These are phyloP conservation scores for Araneus ventricosus DNA, from an alignment of 1,140 invertebrate species.

Conservation along the genomic window DNA sequence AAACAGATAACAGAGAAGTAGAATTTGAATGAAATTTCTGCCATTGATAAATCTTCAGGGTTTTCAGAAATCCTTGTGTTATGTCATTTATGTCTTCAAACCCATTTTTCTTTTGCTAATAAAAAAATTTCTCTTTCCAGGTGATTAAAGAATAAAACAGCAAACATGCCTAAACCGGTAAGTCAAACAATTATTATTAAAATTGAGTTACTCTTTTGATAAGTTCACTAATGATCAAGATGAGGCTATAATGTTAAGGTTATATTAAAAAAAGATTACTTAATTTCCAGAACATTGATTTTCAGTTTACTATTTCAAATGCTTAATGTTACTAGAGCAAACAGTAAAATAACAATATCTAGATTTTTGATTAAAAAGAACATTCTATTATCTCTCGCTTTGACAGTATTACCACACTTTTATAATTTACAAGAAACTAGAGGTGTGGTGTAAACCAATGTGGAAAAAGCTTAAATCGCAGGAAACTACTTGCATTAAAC, in stretches of 20 bases:
- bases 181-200: conserved; percentile 31
- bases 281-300: too few species aligned
- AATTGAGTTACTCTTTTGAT: background rate
- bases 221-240: background rate
- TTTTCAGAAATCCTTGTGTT: conserved; percentile 20
- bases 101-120: conserved; percentile 17
- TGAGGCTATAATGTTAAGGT: background rate
- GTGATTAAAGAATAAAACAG: conserved; percentile 19
- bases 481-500: too few species aligned
- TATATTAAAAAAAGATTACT: too few species aligned
- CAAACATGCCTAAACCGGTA: conserved; percentile 71
- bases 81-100: background rate
- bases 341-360: too few species aligned
- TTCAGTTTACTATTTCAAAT: too few species aligned
- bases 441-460: too few species aligned
- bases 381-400: too few species aligned
- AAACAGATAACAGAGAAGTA: conserved; percentile 35
- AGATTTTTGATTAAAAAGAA: too few species aligned
- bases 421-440: too few species aligned
- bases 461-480: too few species aligned
- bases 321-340: too few species aligned
- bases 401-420: too few species aligned
- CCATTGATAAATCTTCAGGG: conserved; percentile 10
- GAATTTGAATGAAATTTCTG: conserved; percentile 59
- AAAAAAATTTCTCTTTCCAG: background rate